Percentiles rank a stretch among this genome's conserved stretches.
These are phyloP conservation scores for Cryptocheilus praepositus DNA, from an alignment of 2,888 invertebrate species.

Conservation along the genomic window DNA sequence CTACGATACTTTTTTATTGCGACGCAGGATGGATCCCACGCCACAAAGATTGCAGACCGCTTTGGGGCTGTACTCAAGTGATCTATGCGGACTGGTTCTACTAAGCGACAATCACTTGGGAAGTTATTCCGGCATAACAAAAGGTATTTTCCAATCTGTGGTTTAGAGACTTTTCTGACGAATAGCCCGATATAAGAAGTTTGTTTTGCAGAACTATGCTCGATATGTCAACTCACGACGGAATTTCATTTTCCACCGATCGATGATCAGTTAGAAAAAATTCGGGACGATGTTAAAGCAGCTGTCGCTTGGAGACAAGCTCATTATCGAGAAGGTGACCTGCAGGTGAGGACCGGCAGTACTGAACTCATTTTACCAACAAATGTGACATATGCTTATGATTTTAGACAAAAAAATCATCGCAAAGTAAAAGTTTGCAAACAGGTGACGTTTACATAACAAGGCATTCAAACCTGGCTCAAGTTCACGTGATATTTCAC, in stretches of 20 bases:
- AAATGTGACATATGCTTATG: neutral
- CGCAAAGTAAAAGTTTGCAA: conserved; percentile 80
- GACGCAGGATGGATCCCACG: conserved; percentile 77
- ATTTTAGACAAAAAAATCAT: conserved; percentile 70
- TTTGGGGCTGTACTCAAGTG: conserved; percentile 93
- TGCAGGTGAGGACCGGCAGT: conserved; percentile 54
- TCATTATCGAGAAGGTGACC: conserved; percentile 70
- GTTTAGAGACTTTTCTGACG: neutral
- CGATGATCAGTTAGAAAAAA: conserved; percentile 88
- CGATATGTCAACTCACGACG: conserved; percentile 86
- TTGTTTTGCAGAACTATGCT: conserved; percentile 79
- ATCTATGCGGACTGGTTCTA: conserved; percentile 91
- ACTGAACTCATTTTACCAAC: neutral
- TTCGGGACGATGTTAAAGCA: conserved; percentile 78
- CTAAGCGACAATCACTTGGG: conserved; percentile 82
- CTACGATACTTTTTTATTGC: conserved; percentile 1
- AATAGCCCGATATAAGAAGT: conserved; percentile 18
- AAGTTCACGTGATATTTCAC: conserved; percentile 97
- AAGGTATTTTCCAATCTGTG: conserved; percentile 71
- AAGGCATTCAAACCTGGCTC: conserved; percentile 94
- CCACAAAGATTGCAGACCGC: conserved; percentile 94
- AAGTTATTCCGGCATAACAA: conserved; percentile 80
- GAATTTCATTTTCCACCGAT: conserved; percentile 96
- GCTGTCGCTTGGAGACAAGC: conserved; percentile 77
- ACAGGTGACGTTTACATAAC: conserved; percentile 92